Evolutionary conservation across 2,888 invertebrate genomes (phyloP).

Genomic region (Andrena bicolor): DNA sequence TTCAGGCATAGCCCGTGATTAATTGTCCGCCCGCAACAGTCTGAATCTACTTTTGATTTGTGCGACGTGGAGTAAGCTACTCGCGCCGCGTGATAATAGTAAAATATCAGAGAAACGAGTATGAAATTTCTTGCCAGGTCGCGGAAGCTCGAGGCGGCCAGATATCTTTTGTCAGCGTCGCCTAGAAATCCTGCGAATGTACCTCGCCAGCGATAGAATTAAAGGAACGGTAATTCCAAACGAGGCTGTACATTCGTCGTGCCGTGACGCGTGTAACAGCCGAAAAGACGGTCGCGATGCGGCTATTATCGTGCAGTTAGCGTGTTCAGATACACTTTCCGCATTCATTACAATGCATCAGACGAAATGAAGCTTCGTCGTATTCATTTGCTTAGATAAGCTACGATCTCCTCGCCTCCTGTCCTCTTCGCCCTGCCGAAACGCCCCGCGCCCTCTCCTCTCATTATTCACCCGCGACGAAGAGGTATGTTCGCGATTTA

Average conservation of each 20-base stretch:
- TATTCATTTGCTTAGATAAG: slow-evolving; percentile 83
- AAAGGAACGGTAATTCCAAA: slow-evolving; percentile 24
- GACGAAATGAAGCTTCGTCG: slow-evolving; percentile 81
- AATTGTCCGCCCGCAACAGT: slow-evolving; percentile 12
- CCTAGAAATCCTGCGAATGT: slow-evolving; percentile 11
- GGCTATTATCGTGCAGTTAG: slow-evolving; percentile 70
- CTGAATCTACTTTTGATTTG: slow-evolving; percentile 31
- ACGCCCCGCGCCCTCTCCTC: slow-evolving; percentile 39
- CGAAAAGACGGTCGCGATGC: slow-evolving; percentile 46
- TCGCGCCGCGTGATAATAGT: neutral
- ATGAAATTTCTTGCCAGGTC: neutral
- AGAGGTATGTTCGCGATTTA: slow-evolving; percentile 73
- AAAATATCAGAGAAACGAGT: neutral
- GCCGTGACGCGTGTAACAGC: slow-evolving; percentile 50
- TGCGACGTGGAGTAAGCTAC: neutral
- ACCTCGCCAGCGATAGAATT: slow-evolving; percentile 1
- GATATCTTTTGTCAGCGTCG: neutral
- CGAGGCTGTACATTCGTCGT: slow-evolving; percentile 41
- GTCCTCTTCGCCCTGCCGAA: slow-evolving; percentile 57
- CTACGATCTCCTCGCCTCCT: slow-evolving; percentile 69
- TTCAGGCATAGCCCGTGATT: neutral
- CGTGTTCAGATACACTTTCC: slow-evolving; percentile 81
- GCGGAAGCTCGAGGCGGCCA: neutral
- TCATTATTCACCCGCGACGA: slow-evolving; percentile 75
- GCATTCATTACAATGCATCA: slow-evolving; percentile 81